A percentile compares a stretch with the other conserved stretches of the same genome.
phyloP scores from a whole-genome alignment of 37 sponge, comb jelly and placozoan species.

The Oopsacas minuta region DNA sequence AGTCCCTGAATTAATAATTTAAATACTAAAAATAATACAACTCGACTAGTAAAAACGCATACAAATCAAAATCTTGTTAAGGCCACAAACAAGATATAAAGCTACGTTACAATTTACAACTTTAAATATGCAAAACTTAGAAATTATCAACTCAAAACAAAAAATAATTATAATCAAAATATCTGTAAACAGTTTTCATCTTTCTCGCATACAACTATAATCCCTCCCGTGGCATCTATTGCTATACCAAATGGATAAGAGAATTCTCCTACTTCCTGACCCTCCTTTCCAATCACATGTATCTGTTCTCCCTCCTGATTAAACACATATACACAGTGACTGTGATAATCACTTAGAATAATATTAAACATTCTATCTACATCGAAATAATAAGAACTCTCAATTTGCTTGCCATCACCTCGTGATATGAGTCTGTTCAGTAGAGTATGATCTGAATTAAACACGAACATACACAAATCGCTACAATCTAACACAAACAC shows the following conservation, averaged over 20 bases:
- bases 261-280: not conserved
- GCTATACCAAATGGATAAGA: not conserved
- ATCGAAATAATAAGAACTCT: not conserved
- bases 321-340: constrained; percentile 1
- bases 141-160: too few relatives aligned
- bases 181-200: not conserved
- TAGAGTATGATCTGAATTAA: not conserved
- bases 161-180: not conserved
- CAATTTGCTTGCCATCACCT: not conserved
- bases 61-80: too few relatives aligned
- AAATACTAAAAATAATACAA: too few relatives aligned
- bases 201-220: not conserved
- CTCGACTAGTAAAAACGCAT: too few relatives aligned
- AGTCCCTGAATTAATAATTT: too few relatives aligned
- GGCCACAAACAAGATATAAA: too few relatives aligned
- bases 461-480: not conserved
- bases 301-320: constrained; percentile 13
- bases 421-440: not conserved
- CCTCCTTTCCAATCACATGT: not conserved
- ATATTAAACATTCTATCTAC: not conserved
- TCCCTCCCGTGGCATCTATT: not conserved
- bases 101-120: too few relatives aligned
- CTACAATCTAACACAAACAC: not conserved
- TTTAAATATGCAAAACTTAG: too few relatives aligned
- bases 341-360: not conserved